Percentiles rank a stretch among this genome's conserved stretches.
Conservation (phyloP, 2,113 vertebrate genomes). For the Okapia johnstoni region DNA sequence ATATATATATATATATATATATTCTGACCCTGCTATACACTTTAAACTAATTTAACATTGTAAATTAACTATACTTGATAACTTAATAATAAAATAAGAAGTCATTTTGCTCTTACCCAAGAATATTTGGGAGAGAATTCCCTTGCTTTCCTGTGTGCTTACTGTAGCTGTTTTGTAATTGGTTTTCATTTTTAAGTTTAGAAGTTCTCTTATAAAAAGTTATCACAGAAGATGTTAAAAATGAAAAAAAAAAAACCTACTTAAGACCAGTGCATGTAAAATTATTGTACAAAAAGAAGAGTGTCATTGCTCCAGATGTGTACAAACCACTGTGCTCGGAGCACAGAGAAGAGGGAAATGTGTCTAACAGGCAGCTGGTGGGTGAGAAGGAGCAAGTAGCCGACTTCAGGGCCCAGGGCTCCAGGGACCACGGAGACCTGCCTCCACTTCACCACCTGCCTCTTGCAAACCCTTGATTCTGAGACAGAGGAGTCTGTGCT, state of each 20-base stretch:
- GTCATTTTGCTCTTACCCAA: neutral
- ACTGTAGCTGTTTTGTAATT: neutral
- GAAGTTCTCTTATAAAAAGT: neutral
- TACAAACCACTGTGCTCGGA: neutral
- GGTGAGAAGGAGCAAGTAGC: neutral
- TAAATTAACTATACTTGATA: neutral
- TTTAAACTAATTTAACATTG: neutral
- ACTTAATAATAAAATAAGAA: neutral
- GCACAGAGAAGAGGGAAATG: fast-evolving
- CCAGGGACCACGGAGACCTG: too few relatives aligned
- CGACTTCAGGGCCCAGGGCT: neutral
- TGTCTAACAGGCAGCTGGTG: neutral
- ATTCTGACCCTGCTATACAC: neutral
- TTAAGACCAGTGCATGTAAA: neutral
- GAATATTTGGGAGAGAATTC: neutral
- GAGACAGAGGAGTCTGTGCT: neutral
- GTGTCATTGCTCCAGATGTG: neutral
- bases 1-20: neutral
- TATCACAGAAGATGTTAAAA: neutral
- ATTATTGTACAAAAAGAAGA: neutral
- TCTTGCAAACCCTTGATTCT: neutral
- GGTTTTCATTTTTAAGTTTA: neutral
- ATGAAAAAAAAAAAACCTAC: neutral
- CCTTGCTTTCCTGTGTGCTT: neutral
- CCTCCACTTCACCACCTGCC: neutral